These are phyloP conservation scores for Anguilla rostrata DNA, from an alignment of 2,113 vertebrate species.

Conservation along the genomic window DNA sequence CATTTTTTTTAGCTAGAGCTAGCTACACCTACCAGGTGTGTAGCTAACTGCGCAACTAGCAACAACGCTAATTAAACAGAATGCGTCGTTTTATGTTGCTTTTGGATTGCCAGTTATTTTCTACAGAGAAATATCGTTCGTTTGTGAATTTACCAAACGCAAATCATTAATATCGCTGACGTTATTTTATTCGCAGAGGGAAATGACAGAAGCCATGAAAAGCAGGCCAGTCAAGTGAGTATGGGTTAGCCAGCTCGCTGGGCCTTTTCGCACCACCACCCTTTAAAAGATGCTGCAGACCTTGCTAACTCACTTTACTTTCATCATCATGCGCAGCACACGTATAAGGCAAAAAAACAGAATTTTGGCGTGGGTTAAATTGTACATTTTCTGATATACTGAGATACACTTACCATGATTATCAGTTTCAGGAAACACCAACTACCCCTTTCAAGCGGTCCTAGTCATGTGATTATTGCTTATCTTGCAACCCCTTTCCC, in stretches of 20 bases:
- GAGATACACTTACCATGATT: slow-evolving; percentile 64
- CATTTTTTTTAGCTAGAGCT: background rate
- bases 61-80: background rate
- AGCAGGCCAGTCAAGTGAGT: background rate
- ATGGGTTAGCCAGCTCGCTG: background rate
- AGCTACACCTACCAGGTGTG: background rate
- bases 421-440: slow-evolving; percentile 45
- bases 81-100: background rate
- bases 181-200: background rate
- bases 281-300: background rate
- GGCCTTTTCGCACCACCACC: slow-evolving; percentile 2
- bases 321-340: background rate
- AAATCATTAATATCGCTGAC: background rate
- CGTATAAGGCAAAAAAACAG: background rate
- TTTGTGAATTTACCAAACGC: background rate
- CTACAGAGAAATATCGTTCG: background rate
- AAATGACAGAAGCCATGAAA: background rate
- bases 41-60: background rate
- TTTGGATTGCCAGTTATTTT: background rate
- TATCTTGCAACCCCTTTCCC: slow-evolving; percentile 10
- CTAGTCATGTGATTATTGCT: slow-evolving; percentile 66
- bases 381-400: background rate
- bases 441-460: slow-evolving; percentile 29
- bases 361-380: background rate
- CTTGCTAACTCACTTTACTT: background rate